Evolutionary conservation across 2,797 vertebrate genomes (phyloP).

Genomic region (Aulostomus chinensis): DNA sequence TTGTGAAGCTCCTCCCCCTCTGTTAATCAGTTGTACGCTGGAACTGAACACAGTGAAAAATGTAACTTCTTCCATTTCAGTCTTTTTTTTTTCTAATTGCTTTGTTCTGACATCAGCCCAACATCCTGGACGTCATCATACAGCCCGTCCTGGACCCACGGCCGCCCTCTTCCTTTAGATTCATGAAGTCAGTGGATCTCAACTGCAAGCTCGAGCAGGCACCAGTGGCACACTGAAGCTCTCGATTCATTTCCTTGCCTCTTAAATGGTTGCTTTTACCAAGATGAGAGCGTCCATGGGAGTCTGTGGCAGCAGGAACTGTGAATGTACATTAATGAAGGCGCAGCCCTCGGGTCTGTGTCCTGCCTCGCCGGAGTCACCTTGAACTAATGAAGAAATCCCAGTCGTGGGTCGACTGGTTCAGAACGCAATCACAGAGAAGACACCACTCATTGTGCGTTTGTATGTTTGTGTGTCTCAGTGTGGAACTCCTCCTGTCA

Average conservation of each 20-base stretch:
- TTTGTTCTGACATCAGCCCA: too few species aligned
- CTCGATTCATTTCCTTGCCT: constrained; percentile 24
- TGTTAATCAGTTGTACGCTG: too few species aligned
- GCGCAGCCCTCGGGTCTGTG: constrained; percentile 23
- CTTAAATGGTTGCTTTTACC: constrained; percentile 15
- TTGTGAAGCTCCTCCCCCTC: too few species aligned
- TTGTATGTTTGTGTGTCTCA: not conserved
- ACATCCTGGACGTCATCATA: too few species aligned
- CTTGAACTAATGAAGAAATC: constrained; percentile 64
- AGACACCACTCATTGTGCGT: constrained; percentile 2
- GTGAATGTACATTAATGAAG: constrained; percentile 52
- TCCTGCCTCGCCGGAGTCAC: constrained; percentile 48
- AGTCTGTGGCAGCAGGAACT: constrained; percentile 32
- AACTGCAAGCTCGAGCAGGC: constrained; percentile 4
- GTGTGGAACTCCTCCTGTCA: constrained; percentile 22
- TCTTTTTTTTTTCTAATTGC: too few species aligned
- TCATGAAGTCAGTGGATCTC: constrained; percentile 13
- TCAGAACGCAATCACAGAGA: constrained; percentile 20
- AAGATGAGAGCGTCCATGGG: constrained; percentile 33
- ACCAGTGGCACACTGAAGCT: constrained; percentile 4
- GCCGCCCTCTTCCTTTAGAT: too few species aligned
- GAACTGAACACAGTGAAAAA: too few species aligned
- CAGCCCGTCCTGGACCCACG: too few species aligned
- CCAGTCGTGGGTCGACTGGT: constrained; percentile 40
- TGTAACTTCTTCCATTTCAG: too few species aligned